A percentile compares a stretch with the other conserved stretches of the same genome.
These are phyloP conservation scores for Takifugu rubripes DNA, from an alignment of 2,797 vertebrate species.

Conservation along the genomic window DNA sequence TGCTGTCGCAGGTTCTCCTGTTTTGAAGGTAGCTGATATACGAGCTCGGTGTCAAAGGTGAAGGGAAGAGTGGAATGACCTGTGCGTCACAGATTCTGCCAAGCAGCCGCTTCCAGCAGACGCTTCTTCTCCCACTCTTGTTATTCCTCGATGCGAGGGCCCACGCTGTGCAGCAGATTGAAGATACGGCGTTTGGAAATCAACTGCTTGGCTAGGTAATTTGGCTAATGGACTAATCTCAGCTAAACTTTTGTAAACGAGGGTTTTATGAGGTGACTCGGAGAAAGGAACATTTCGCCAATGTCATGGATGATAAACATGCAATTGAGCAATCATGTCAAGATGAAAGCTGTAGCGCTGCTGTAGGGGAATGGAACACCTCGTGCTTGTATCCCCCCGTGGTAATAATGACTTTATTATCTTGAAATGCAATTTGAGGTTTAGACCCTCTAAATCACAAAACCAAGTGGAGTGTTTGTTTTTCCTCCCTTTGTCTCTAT, in stretches of 20 bases:
- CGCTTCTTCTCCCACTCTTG: constrained; percentile 32
- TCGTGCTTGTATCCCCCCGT: constrained; percentile 51
- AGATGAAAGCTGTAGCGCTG: constrained; percentile 59
- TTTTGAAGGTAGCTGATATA: constrained; percentile 53
- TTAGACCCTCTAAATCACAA: constrained; percentile 61
- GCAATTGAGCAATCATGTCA: constrained; percentile 72
- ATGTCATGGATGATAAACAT: constrained; percentile 80
- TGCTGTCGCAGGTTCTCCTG: constrained; percentile 22
- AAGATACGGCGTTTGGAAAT: constrained; percentile 75
- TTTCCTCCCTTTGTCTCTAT: constrained; percentile 7
- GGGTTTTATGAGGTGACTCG: constrained; percentile 78
- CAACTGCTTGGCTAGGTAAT: constrained; percentile 80
- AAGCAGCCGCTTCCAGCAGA: constrained; percentile 3
- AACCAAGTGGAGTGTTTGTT: constrained; percentile 41
- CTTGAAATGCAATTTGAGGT: constrained; percentile 66
- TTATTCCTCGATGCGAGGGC: constrained; percentile 49
- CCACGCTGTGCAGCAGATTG: constrained; percentile 77
- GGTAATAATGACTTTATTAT: constrained; percentile 69
- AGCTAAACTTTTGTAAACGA: constrained; percentile 79
- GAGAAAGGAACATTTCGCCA: constrained; percentile 70
- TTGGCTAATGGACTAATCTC: constrained; percentile 82
- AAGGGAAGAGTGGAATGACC: constrained; percentile 46
- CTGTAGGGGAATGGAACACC: constrained; percentile 55
- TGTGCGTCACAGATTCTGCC: constrained; percentile 20
- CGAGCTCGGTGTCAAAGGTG: constrained; percentile 15